Conservation (phyloP, 2,888 invertebrate species). For the Mycalesis mineus region DNA sequence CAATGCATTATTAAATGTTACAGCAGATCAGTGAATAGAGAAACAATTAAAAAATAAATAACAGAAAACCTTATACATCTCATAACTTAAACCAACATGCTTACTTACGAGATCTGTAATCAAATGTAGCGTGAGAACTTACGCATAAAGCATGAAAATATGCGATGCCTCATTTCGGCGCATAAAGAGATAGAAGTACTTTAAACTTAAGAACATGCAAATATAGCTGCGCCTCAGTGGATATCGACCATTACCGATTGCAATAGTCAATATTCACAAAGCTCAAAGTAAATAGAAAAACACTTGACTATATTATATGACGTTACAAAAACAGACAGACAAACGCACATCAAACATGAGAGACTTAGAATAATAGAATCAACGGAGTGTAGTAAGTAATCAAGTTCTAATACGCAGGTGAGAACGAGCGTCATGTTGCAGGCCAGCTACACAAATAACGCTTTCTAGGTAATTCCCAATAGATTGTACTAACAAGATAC, state of each 20-base stretch:
- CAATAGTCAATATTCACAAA: conserved; percentile 27
- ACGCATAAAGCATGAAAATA: conserved; percentile 48
- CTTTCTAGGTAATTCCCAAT: background rate
- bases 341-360: conserved; percentile 61
- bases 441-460: background rate
- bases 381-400: conserved; percentile 68
- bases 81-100: conserved; percentile 3
- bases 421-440: conserved; percentile 69
- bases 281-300: conserved; percentile 52
- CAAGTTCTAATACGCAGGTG: conserved; percentile 69
- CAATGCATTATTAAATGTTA: too few species aligned
- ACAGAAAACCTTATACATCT: background rate
- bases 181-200: background rate
- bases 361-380: conserved; percentile 67
- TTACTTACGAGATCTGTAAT: conserved; percentile 11
- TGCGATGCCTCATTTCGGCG: conserved; percentile 46
- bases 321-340: conserved; percentile 47
- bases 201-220: background rate
- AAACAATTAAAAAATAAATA: too few species aligned
- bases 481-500: too few species aligned
- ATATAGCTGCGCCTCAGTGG: background rate
- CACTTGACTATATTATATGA: conserved; percentile 54
- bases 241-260: background rate
- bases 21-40: too few species aligned
- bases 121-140: conserved; percentile 66